Base-by-base conservation (phyloP, 1,140 invertebrate species). In the Schlechtendalia chinensis region DNA sequence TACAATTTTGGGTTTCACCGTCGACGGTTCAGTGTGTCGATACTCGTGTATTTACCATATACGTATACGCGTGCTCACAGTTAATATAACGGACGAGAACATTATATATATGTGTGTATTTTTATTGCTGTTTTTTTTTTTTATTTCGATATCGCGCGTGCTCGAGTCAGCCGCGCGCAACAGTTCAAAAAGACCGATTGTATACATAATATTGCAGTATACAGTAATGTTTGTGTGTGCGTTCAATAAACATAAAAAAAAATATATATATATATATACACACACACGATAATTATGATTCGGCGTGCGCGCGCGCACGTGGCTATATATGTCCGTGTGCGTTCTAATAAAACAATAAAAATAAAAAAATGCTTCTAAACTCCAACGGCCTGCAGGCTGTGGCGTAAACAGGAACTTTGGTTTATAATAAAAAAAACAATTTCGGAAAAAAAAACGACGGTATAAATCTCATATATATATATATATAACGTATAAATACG, bases 371-470 rank as follows among this genome's bases (percentile, higher is more conserved):
- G 8, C 27, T 27, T 16, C 24, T 16, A 53, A 71, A 71, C 17
- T 14, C 17, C 22, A 22, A 53, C 47, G 67, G 47, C 50, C 14
- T 14, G 32, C 11, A 17, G 39, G 65, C 19, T n/a, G 16, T 71
- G 67, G 24, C 16, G 67, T 71, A 71, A 71, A 71, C 67, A 71
- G 67, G 67, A 71, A 53, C 67, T 71, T 71, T 53, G 67, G 67
- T 71, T 71, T 71, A 71, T 71, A 53, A 71, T 71, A 71, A 65
- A 39, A 61, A 27, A 65, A 14, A 12, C 8, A 32, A 12, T 39
- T 39, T 8, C 11, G 27, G 19, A 65, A n/a, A n/a, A n/a, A n/a
- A n/a, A n/a, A 65, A 65, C 19, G 29, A 32, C 61, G 3, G 32
- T 39, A 39, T 39, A 39, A 39, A 39, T 39, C n/a, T n/a, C n/a